A percentile compares a stretch with the other conserved stretches of the same genome.
phyloP scores from a whole-genome alignment of 2,797 vertebrate species.

The Aratinga solstitialis region DNA sequence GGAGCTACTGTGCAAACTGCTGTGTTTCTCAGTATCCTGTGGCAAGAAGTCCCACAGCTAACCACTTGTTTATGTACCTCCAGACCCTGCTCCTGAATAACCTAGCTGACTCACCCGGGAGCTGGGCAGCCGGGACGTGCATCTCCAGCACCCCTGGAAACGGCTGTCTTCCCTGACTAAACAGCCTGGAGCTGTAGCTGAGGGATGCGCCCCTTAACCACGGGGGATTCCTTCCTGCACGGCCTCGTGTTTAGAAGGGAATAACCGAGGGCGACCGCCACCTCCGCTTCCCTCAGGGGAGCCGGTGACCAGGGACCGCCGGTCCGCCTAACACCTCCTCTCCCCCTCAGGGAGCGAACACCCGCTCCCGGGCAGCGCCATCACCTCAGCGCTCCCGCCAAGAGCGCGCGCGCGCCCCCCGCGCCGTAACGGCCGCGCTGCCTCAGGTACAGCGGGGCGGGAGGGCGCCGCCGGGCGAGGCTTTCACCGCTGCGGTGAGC shows the following conservation, averaged over 20 bases:
- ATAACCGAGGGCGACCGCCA: not conserved
- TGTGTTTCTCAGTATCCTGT: not conserved
- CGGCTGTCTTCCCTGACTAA: not conserved
- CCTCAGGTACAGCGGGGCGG: not conserved
- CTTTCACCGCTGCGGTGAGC: too few relatives aligned
- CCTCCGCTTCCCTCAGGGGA: not conserved
- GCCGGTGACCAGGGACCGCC: not conserved
- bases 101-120: not conserved
- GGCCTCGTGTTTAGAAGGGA: not conserved
- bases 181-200: not conserved
- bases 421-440: not conserved
- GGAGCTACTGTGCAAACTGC: not conserved
- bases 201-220: not conserved
- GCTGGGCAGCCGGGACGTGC: fast-evolving
- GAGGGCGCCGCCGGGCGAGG: too few relatives aligned
- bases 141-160: not conserved
- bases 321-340: not conserved
- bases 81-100: not conserved
- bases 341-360: too few relatives aligned
- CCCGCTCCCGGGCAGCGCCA: not conserved
- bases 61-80: not conserved
- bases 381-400: not conserved
- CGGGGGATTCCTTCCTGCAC: not conserved
- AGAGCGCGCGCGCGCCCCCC: not conserved
- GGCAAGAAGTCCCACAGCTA: not conserved